These are phyloP conservation scores for Sebastes ruberrimus DNA, from an alignment of 2,797 vertebrate species.

Conservation along the genomic window DNA sequence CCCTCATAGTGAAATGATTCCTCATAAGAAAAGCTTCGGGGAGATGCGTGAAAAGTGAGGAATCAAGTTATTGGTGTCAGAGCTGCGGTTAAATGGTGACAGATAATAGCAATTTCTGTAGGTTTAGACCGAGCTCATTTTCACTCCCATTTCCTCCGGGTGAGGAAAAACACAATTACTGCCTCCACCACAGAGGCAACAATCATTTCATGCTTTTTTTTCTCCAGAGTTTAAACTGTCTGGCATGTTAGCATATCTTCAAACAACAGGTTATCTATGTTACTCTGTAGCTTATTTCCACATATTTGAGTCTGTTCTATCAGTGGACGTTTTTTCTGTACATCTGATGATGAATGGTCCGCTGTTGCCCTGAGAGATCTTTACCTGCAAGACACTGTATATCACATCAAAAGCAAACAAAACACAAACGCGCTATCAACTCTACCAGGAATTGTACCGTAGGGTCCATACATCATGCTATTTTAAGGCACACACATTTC, in stretches of 20 bases:
- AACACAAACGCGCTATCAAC: slow-evolving; percentile 56
- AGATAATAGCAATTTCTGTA: slow-evolving; percentile 73
- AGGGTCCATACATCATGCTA: slow-evolving; percentile 68
- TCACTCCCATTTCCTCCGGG: slow-evolving; percentile 58
- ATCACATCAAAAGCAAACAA: slow-evolving; percentile 66
- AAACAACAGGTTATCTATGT: slow-evolving; percentile 28
- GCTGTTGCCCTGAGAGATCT: slow-evolving; percentile 51
- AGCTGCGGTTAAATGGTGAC: slow-evolving; percentile 72
- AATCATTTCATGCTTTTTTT: slow-evolving; percentile 42
- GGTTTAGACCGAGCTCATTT: slow-evolving; percentile 61
- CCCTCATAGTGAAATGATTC: slow-evolving; percentile 60
- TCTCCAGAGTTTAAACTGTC: slow-evolving; percentile 5
- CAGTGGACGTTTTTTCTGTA: not conserved
- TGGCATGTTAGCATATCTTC: slow-evolving; percentile 36
- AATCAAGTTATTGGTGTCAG: slow-evolving; percentile 70
- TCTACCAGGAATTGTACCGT: slow-evolving; percentile 54
- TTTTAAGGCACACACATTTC: slow-evolving; percentile 59
- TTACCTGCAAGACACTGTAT: slow-evolving; percentile 58
- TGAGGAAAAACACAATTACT: slow-evolving; percentile 64
- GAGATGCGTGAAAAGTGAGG: slow-evolving; percentile 34
- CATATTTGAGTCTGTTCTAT: slow-evolving; percentile 13
- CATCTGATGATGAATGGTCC: slow-evolving; percentile 59
- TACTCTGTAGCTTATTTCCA: slow-evolving; percentile 18
- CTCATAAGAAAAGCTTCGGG: slow-evolving; percentile 56
- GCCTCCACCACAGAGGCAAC: slow-evolving; percentile 43